Evolutionary conservation across 2,797 vertebrate genomes (phyloP).

Genomic region (Leptoclinus maculatus): DNA sequence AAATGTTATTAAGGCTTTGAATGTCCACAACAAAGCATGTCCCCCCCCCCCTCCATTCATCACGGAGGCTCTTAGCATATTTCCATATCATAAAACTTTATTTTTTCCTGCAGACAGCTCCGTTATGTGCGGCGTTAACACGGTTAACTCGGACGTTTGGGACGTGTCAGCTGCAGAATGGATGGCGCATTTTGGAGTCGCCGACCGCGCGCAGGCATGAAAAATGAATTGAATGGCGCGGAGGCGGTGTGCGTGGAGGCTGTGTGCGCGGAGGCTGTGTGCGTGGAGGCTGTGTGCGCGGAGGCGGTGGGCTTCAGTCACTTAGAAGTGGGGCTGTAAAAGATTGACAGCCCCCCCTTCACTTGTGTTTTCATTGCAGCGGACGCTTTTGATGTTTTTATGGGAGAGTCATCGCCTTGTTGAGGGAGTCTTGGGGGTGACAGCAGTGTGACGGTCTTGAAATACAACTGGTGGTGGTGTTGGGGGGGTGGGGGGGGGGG

Average conservation of each 20-base stretch:
- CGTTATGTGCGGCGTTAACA: conserved; percentile 30
- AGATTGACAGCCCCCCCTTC: conserved; percentile 73
- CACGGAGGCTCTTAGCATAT: conserved; percentile 52
- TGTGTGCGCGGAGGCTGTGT: no score
- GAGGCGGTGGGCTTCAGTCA: conserved; percentile 42
- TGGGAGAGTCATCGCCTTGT: conserved; percentile 65
- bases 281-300: conserved; percentile 14
- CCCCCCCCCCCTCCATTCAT: conserved; percentile 17
- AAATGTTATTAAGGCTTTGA: background rate
- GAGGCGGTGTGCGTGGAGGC: conserved; percentile 8
- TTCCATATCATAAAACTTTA: conserved; percentile 58
- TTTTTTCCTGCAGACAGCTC: conserved; percentile 34
- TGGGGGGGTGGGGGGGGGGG: background rate
- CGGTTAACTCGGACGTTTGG: conserved; percentile 55
- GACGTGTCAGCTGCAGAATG: conserved; percentile 64
- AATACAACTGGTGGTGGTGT: conserved; percentile 68
- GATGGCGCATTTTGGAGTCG: conserved; percentile 60
- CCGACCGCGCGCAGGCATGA: conserved; percentile 41
- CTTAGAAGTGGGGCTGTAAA: conserved; percentile 56
- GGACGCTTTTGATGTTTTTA: conserved; percentile 74
- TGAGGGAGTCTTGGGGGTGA: conserved; percentile 62
- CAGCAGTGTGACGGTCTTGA: conserved; percentile 69
- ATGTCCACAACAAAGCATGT: conserved; percentile 12
- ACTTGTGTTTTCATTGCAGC: conserved; percentile 68
- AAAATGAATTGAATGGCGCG: conserved; percentile 61